Evolutionary conservation across 2,797 vertebrate genomes (phyloP).

Genomic region (Ciconia nigra): DNA sequence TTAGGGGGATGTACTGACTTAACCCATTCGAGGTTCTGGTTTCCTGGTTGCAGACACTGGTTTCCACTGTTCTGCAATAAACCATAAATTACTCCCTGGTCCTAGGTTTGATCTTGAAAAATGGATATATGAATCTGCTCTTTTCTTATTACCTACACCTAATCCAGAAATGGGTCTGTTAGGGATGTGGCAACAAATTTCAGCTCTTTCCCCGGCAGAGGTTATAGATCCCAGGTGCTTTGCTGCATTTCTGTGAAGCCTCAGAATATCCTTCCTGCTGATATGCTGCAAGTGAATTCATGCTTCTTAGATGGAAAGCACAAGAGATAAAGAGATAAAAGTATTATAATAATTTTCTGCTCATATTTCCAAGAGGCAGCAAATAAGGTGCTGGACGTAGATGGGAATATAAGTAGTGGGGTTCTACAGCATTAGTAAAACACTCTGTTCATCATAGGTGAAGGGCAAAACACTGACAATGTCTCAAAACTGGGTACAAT

Average conservation of each 20-base stretch:
- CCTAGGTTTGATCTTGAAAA: not conserved
- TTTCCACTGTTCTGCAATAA: not conserved
- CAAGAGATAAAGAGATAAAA: conserved; percentile 24
- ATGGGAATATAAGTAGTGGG: not conserved
- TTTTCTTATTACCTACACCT: not conserved
- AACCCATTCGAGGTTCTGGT: not conserved
- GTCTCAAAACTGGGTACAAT: not conserved
- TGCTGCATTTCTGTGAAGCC: not conserved
- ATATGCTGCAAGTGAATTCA: not conserved
- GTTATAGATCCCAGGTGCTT: conserved; percentile 27
- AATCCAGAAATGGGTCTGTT: not conserved
- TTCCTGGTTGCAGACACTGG: not conserved
- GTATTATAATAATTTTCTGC: not conserved
- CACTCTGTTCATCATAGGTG: not conserved
- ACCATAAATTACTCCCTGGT: not conserved
- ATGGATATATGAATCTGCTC: not conserved
- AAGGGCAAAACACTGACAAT: not conserved
- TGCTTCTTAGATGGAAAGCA: not conserved
- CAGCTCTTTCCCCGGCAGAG: not conserved
- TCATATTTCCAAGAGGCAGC: conserved; percentile 15
- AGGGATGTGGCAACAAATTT: conserved; percentile 4
- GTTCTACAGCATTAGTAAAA: not conserved
- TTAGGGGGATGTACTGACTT: not conserved
- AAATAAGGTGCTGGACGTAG: not conserved
- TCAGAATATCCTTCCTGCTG: not conserved